A percentile compares a stretch with the other conserved stretches of the same genome.
Conservation (phyloP, 2,888 invertebrate genomes). For the Polyploca ridens region DNA sequence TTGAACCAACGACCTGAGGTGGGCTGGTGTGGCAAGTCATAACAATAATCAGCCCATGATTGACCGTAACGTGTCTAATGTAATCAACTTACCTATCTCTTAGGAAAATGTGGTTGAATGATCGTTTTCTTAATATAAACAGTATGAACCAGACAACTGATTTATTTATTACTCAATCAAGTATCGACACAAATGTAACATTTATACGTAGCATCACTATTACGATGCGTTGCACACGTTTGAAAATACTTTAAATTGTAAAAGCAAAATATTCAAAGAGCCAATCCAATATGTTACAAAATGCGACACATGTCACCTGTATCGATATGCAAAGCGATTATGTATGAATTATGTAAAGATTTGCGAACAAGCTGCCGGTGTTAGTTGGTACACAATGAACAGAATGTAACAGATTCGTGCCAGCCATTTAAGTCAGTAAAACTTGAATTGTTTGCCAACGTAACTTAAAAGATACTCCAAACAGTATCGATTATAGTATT, state of each 20-base stretch:
- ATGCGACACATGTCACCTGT: constrained; percentile 76
- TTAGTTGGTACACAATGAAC: constrained; percentile 55
- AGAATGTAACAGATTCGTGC: constrained; percentile 41
- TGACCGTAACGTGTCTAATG: too few relatives aligned
- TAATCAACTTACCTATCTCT: too few relatives aligned
- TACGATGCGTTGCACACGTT: neutral
- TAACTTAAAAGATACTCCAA: constrained; percentile 15
- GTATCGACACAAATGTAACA: constrained; percentile 1
- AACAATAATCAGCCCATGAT: too few relatives aligned
- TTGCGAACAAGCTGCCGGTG: constrained; percentile 48
- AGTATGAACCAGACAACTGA: neutral
- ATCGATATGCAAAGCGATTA: constrained; percentile 76
- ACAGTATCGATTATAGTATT: constrained; percentile 3
- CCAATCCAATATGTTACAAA: constrained; percentile 41
- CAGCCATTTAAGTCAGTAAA: constrained; percentile 35
- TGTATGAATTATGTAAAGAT: constrained; percentile 80
- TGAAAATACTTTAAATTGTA: constrained; percentile 26
- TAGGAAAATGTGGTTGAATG: too few relatives aligned
- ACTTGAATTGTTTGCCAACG: constrained; percentile 23
- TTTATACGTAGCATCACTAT: neutral
- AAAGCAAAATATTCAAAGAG: constrained; percentile 24
- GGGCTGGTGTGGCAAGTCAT: too few relatives aligned
- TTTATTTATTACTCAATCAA: neutral
- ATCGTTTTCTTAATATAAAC: neutral
- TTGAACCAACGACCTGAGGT: too few relatives aligned